Percentiles rank a stretch among this genome's conserved stretches.
Conservation (phyloP, 2,888 invertebrate genomes). For the Tetragnatha montana region DNA sequence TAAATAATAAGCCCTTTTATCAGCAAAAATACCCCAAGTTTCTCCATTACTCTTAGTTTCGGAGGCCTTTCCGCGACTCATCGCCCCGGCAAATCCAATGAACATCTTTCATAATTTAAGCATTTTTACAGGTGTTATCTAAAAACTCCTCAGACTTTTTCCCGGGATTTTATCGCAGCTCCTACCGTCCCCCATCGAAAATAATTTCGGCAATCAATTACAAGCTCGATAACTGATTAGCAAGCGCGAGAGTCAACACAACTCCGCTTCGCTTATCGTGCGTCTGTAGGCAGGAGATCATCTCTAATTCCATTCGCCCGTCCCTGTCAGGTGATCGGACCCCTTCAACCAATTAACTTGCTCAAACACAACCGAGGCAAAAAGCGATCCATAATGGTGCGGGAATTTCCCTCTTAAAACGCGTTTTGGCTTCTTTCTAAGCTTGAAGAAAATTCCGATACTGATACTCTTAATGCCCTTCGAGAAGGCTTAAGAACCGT, state of each 20-base stretch:
- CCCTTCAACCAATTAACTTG: conserved; percentile 67
- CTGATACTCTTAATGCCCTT: conserved; percentile 67
- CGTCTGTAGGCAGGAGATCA: conserved; percentile 21
- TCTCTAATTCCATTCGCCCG: conserved; percentile 45
- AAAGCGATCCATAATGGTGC: conserved; percentile 63
- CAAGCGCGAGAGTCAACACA: conserved; percentile 63
- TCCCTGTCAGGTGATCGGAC: conserved; percentile 43
- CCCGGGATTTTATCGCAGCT: conserved; percentile 46
- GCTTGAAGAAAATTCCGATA: conserved; percentile 67
- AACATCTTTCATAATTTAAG: conserved; percentile 62
- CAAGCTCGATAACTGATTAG: conserved; percentile 68
- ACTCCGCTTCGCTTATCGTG: conserved; percentile 41
- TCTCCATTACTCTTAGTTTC: conserved; percentile 49
- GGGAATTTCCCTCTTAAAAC: conserved; percentile 44
- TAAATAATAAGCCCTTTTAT: conserved; percentile 59
- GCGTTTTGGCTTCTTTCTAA: conserved; percentile 50
- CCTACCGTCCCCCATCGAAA: conserved; percentile 39
- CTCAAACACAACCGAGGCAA: conserved; percentile 55
- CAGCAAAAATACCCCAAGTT: conserved; percentile 42
- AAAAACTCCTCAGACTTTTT: conserved; percentile 60
- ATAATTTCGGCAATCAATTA: conserved; percentile 71
- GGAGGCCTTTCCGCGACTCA: conserved; percentile 28
- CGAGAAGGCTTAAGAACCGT: conserved; percentile 59
- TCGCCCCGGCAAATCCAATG: conserved; percentile 45
- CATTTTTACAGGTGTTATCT: conserved; percentile 70